A percentile compares a stretch with the other conserved stretches of the same genome.
phyloP scores from a whole-genome alignment of 2,797 vertebrate species.

The Chelon auratus region DNA sequence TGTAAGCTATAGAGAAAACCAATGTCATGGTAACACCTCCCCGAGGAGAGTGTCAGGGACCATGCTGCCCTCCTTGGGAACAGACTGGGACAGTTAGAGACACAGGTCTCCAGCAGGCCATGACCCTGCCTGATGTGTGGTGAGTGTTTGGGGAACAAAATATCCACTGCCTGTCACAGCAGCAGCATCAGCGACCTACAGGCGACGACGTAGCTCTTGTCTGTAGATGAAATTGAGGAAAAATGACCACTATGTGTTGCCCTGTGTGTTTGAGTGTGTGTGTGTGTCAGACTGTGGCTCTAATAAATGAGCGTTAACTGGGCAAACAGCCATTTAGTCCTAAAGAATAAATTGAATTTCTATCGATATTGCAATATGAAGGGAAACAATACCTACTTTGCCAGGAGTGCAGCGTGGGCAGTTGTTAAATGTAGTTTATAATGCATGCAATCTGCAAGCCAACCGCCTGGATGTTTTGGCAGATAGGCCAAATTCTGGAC shows the following conservation, averaged over 20 bases:
- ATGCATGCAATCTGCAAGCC: slow-evolving; percentile 15
- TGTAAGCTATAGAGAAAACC: slow-evolving; percentile 47
- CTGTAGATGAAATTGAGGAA: slow-evolving; percentile 16
- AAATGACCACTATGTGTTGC: slow-evolving; percentile 19
- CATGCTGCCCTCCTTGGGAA: slow-evolving; percentile 48
- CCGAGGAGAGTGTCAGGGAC: slow-evolving; percentile 53
- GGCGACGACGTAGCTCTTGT: slow-evolving; percentile 24
- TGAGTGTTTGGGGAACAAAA: slow-evolving; percentile 66
- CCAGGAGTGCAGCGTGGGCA: slow-evolving; percentile 30
- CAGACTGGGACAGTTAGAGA: slow-evolving; percentile 75
- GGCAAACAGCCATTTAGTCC: slow-evolving; percentile 42
- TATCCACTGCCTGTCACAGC: slow-evolving; percentile 69
- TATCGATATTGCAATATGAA: slow-evolving; percentile 50
- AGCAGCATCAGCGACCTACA: slow-evolving; percentile 40
- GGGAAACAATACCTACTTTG: slow-evolving; percentile 43
- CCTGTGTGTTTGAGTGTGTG: not conserved
- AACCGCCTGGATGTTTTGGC: slow-evolving; percentile 19
- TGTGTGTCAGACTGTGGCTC: slow-evolving; percentile 3
- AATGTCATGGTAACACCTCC: slow-evolving; percentile 67
- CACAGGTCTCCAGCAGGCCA: slow-evolving; percentile 62
- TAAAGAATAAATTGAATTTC: slow-evolving; percentile 48
- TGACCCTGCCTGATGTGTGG: slow-evolving; percentile 74
- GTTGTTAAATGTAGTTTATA: slow-evolving; percentile 46
- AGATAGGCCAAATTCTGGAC: slow-evolving; percentile 20
- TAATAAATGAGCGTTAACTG: slow-evolving; percentile 51